Evolutionary conservation across 2,113 vertebrate genomes (phyloP).

Genomic region (Erinaceus europaeus): DNA sequence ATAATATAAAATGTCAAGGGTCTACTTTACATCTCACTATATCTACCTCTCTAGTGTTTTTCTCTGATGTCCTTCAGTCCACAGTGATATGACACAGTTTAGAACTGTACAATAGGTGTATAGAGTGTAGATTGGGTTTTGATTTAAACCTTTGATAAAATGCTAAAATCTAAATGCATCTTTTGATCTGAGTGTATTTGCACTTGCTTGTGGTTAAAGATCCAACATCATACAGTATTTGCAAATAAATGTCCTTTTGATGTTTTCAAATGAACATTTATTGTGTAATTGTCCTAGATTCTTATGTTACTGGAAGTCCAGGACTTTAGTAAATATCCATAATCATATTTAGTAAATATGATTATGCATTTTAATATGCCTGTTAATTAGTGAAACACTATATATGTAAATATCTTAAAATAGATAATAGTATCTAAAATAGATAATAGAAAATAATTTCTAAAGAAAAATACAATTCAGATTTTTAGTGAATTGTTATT

Average conservation of each 20-base stretch:
- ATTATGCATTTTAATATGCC: background rate
- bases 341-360: too few relatives aligned
- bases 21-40: too few relatives aligned
- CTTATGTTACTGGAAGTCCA: background rate
- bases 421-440: background rate
- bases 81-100: background rate
- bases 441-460: conserved; percentile 25
- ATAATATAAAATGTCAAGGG: too few relatives aligned
- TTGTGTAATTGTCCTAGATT: background rate
- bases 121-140: background rate
- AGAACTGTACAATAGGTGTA: too few relatives aligned
- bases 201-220: background rate
- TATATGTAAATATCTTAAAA: background rate
- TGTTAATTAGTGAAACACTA: background rate
- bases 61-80: background rate
- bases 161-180: background rate
- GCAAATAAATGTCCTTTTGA: background rate
- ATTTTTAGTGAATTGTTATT: background rate
- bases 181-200: background rate
- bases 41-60: too few relatives aligned
- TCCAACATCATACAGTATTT: background rate
- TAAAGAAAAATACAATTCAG: background rate
- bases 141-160: background rate
- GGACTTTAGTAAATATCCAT: background rate
- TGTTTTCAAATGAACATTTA: background rate